Percentiles rank a stretch among this genome's conserved stretches.
phyloP scores from a whole-genome alignment of 2,888 invertebrate species.

The Zaprionus obscuricornis region DNA sequence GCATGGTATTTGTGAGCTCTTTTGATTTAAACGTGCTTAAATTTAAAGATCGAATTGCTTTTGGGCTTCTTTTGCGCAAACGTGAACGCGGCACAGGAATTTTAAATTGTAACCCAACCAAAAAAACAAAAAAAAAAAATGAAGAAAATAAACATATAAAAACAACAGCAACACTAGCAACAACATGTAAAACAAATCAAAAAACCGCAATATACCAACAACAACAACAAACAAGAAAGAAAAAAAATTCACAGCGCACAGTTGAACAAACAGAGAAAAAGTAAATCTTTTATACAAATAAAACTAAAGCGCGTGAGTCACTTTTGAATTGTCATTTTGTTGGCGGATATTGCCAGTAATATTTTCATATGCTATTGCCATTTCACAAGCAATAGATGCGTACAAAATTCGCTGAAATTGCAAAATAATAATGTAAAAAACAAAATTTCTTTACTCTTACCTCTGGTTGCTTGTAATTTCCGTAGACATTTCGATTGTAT shows the following conservation, averaged over 20 bases:
- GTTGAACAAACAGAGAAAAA: background rate
- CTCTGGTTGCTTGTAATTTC: too few relatives aligned
- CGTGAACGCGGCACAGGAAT: conserved; percentile 54
- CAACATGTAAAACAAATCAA: too few relatives aligned
- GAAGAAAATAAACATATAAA: conserved; percentile 52
- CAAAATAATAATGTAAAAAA: too few relatives aligned
- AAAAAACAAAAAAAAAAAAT: conserved; percentile 2
- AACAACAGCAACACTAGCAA: background rate
- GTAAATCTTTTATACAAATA: background rate
- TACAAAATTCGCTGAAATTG: too few relatives aligned
- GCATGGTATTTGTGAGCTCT: conserved; percentile 61
- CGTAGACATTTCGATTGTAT: too few relatives aligned
- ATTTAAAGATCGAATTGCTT: conserved; percentile 76
- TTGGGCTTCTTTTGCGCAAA: conserved; percentile 34
- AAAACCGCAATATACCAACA: conserved; percentile 52
- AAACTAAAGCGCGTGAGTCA: conserved; percentile 53
- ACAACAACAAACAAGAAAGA: conserved; percentile 5
- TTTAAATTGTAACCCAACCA: conserved; percentile 57
- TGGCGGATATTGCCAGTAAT: conserved; percentile 65
- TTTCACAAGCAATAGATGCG: conserved; percentile 27
- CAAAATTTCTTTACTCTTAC: too few relatives aligned
- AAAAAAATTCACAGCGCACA: conserved; percentile 1
- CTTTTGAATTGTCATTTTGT: conserved; percentile 49
- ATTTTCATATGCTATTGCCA: conserved; percentile 23
- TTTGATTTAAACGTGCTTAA: conserved; percentile 77